phyloP scores from a whole-genome alignment of 2,113 vertebrate species.

The Sylvilagus bachmani region DNA sequence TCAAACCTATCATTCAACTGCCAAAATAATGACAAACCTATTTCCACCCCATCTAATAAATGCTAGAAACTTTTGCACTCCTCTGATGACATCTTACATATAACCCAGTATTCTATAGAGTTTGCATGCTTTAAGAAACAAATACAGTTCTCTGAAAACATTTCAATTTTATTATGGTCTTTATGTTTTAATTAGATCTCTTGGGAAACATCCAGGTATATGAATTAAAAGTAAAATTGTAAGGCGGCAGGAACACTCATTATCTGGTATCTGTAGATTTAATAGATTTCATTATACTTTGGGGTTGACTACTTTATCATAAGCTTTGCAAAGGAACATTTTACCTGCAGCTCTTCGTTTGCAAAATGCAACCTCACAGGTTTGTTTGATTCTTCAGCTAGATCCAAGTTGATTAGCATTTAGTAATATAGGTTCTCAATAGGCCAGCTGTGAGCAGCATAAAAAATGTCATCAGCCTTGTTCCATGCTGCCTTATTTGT shows the following conservation, averaged over 20 bases:
- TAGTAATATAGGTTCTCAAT: neutral
- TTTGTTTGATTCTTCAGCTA: neutral
- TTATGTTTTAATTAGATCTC: constrained; percentile 78
- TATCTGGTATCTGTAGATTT: constrained; percentile 17
- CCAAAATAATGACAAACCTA: neutral
- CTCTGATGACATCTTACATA: constrained; percentile 29
- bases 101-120: neutral
- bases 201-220: neutral
- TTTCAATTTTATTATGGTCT: constrained; percentile 68
- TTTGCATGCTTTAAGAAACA: constrained; percentile 57
- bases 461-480: neutral
- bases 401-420: neutral
- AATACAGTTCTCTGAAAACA: constrained; percentile 7
- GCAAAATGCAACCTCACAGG: neutral
- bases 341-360: neutral
- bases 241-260: neutral
- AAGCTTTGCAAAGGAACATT: neutral
- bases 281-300: constrained; percentile 4
- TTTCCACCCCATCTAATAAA: neutral
- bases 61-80: constrained; percentile 2
- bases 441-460: neutral
- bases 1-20: neutral
- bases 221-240: constrained; percentile 62
- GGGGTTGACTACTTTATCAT: neutral
- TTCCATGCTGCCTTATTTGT: neutral